These are phyloP conservation scores for Amblyraja radiata DNA, from an alignment of 2,797 vertebrate species.

Conservation along the genomic window DNA sequence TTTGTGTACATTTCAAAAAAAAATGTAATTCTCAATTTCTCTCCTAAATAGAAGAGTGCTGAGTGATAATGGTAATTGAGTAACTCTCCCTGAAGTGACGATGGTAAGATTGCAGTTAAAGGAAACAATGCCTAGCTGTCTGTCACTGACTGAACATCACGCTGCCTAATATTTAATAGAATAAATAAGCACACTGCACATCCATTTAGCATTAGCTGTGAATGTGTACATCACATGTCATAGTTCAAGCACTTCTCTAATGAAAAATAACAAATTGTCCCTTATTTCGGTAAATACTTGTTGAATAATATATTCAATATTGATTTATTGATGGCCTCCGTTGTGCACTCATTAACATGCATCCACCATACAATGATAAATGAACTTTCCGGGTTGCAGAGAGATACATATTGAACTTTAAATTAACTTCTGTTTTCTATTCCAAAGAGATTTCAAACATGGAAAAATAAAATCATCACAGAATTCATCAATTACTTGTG, in stretches of 20 bases:
- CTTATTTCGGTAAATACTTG: constrained; percentile 36
- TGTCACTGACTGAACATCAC: constrained; percentile 27
- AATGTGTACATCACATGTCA: constrained; percentile 32
- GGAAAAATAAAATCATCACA: constrained; percentile 37
- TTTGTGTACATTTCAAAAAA: background rate
- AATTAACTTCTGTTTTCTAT: constrained; percentile 36
- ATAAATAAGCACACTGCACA: constrained; percentile 30
- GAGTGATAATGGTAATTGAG: constrained; percentile 32
- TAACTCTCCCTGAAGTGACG: constrained; percentile 18
- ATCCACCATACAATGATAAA: constrained; percentile 27
- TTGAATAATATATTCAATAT: constrained; percentile 38
- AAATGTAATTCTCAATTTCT: background rate
- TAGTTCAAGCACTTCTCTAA: constrained; percentile 26
- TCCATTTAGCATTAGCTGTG: constrained; percentile 36
- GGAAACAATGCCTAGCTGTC: background rate
- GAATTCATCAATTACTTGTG: constrained; percentile 33
- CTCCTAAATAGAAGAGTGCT: background rate
- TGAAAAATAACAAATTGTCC: constrained; percentile 37
- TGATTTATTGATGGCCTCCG: constrained; percentile 36
- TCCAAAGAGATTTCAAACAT: constrained; percentile 37
- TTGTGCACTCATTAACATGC: constrained; percentile 32
- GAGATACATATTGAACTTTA: constrained; percentile 36
- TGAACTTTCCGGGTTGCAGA: constrained; percentile 25
- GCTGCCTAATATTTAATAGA: constrained; percentile 33
- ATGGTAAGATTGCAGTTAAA: constrained; percentile 24